These are phyloP conservation scores for Drosophila mayaguana DNA, from an alignment of 2,888 invertebrate species.

Conservation along the genomic window DNA sequence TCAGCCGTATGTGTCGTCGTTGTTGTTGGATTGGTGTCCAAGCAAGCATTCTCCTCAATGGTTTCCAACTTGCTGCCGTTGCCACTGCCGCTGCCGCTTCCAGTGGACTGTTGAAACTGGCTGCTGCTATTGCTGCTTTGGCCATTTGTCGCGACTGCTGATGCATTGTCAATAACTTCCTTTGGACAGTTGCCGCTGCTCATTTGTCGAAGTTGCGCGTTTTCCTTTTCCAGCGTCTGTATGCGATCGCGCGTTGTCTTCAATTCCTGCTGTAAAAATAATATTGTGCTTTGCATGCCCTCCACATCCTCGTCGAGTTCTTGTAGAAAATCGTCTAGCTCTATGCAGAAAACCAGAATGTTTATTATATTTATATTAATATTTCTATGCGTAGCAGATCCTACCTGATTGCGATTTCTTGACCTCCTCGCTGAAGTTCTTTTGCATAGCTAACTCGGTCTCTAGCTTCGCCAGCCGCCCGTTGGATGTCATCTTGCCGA, in stretches of 20 bases:
- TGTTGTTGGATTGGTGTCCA: constrained; percentile 40
- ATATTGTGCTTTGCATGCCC: constrained; percentile 98
- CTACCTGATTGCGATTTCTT: constrained; percentile 97
- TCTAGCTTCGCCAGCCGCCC: constrained; percentile 97
- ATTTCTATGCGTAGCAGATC: accelerated
- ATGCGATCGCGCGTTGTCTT: constrained; percentile 92
- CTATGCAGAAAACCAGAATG: constrained; percentile 85
- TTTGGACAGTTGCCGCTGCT: constrained; percentile 43
- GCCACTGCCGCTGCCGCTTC: constrained; percentile 14
- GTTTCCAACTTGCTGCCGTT: constrained; percentile 67
- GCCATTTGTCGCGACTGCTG: constrained; percentile 52
- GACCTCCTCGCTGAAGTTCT: constrained; percentile 97
- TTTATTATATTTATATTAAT: neutral
- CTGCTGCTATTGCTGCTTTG: constrained; percentile 41
- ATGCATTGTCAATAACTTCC: constrained; percentile 32
- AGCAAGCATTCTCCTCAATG: constrained; percentile 75
- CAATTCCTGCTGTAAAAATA: constrained; percentile 96
- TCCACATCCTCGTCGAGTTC: constrained; percentile 99
- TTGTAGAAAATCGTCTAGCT: constrained; percentile 97
- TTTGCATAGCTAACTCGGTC: constrained; percentile 97
- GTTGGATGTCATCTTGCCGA: constrained; percentile 97
- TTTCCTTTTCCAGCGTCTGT: constrained; percentile 88
- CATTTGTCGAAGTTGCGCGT: constrained; percentile 76
- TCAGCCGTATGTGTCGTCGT: constrained; percentile 28
- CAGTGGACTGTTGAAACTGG: constrained; percentile 50